phyloP scores from a whole-genome alignment of 2,113 vertebrate genomes.

The Rattus norvegicus region GRCr8 NC_086036.1:80057001-80057500 shows the following conservation, averaged over 20 bases:
- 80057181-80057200: not conserved
- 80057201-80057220: not conserved
- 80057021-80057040: fast-evolving
- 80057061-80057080: not conserved
- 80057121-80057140: not conserved
- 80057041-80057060: not conserved
- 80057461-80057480: not conserved
- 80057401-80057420: not conserved
- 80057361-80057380: not conserved
- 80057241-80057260: not conserved
- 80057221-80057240: not conserved
- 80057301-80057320: not conserved
- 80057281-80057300: not conserved
- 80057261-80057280: not conserved
- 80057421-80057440: not conserved
- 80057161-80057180: not conserved
- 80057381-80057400: not conserved
- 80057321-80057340: not conserved
- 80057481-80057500: conserved; percentile 1
- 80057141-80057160: not conserved
- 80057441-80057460: not conserved
- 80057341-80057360: not conserved
- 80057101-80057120: not conserved
- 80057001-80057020: not conserved
- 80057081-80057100: not conserved